Conservation (phyloP, 2,113 vertebrate genomes). For the Gila orcuttii region DNA sequence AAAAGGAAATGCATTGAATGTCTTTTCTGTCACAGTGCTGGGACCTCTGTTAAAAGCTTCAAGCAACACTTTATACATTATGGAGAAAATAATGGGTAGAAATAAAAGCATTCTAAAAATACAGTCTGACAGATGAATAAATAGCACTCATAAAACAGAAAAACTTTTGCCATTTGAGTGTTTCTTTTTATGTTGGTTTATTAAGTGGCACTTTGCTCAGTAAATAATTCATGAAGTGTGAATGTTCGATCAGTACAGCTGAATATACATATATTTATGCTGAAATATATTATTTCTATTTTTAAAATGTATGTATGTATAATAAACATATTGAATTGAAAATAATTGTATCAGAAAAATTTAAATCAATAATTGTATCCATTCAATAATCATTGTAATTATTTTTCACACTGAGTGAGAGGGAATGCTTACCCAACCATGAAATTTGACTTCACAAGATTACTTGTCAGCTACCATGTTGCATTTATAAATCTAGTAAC, state of each 20-base stretch:
- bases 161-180: conserved; percentile 40
- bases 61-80: conserved; percentile 48
- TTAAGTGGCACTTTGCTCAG: conserved; percentile 46
- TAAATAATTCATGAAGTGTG: conserved; percentile 48
- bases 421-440: not conserved
- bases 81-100: conserved; percentile 46
- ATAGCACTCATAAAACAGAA: conserved; percentile 31
- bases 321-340: no score
- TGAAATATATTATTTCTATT: no score
- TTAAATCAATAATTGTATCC: not conserved
- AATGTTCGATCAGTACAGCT: not conserved
- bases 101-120: conserved; percentile 57
- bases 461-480: not conserved
- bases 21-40: conserved; percentile 46
- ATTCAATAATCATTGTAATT: not conserved
- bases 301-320: no score
- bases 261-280: not conserved
- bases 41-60: conserved; percentile 53
- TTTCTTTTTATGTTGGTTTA: conserved; percentile 42
- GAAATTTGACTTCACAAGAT: no score
- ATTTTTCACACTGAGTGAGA: not conserved
- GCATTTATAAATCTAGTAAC: not conserved
- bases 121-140: conserved; percentile 45
- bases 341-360: no score
- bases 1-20: conserved; percentile 53